A percentile compares a stretch with the other conserved stretches of the same genome.
These are phyloP conservation scores for Emydura subglobosa DNA, from an alignment of 2,113 vertebrate genomes.

Conservation along the genomic window DNA sequence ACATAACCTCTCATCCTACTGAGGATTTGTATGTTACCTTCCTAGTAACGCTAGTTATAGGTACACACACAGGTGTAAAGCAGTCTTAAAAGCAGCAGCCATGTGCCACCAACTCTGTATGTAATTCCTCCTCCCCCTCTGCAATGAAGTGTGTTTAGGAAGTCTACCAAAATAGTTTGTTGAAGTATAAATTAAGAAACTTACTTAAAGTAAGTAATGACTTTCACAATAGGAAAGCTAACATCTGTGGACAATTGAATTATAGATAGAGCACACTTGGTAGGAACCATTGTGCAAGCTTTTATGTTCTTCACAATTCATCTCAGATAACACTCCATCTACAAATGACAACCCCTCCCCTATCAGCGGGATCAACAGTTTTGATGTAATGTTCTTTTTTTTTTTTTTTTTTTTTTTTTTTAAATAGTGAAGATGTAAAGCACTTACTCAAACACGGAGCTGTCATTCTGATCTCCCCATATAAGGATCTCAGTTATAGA, in stretches of 20 bases:
- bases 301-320: not conserved
- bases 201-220: not conserved
- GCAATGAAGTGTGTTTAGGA: not conserved
- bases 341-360: not conserved
- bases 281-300: not conserved
- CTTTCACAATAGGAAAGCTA: not conserved
- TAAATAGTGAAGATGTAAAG: not conserved
- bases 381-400: not conserved
- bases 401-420: not conserved
- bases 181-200: not conserved
- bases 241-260: not conserved
- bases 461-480: slow-evolving; percentile 99
- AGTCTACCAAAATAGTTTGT: not conserved
- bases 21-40: not conserved
- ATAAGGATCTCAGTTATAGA: slow-evolving; percentile 98
- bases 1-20: not conserved
- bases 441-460: slow-evolving; percentile 98
- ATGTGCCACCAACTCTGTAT: not conserved
- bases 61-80: not conserved
- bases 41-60: not conserved
- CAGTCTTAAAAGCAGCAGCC: not conserved
- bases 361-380: not conserved
- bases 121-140: not conserved
- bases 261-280: not conserved
- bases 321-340: not conserved